Percentiles rank a stretch among this genome's conserved stretches.
These are phyloP conservation scores for Saturnia pavonia DNA, from an alignment of 2,888 invertebrate species.

Conservation along the genomic window DNA sequence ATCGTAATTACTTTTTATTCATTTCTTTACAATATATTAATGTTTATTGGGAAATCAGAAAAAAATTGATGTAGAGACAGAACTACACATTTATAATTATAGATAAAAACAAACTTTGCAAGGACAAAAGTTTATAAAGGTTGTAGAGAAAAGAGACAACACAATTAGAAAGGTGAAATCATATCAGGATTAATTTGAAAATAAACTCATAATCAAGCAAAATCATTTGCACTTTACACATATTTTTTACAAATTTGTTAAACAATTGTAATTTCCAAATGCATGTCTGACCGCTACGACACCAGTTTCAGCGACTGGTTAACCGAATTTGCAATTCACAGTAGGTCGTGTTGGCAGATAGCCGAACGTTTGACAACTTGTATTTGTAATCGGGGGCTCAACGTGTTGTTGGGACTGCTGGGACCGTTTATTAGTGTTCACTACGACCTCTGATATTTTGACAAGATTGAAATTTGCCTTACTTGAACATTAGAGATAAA, in stretches of 20 bases:
- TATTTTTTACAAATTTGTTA: neutral
- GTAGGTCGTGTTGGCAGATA: conserved; percentile 49
- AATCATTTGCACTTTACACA: neutral
- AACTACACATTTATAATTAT: no score
- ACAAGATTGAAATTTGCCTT: neutral
- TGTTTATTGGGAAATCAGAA: no score
- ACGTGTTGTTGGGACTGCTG: conserved; percentile 42
- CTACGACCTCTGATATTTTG: conserved; percentile 21
- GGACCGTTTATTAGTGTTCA: conserved; percentile 37
- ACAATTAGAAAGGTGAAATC: neutral
- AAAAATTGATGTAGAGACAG: no score
- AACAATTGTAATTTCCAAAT: conserved; percentile 16
- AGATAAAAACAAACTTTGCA: no score
- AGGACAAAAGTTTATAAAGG: no score
- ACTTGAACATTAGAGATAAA: neutral
- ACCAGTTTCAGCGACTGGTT: conserved; percentile 18
- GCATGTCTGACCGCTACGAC: neutral
- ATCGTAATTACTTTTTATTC: no score
- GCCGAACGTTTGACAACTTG: conserved; percentile 45
- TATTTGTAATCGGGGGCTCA: conserved; percentile 51
- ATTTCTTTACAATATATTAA: no score
- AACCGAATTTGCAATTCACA: conserved; percentile 53
- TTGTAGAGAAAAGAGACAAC: no score
- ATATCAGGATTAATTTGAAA: neutral
- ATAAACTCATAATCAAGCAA: neutral